Conservation (phyloP, 2,113 vertebrate species). For the Campylomormyrus tamandua region DNA sequence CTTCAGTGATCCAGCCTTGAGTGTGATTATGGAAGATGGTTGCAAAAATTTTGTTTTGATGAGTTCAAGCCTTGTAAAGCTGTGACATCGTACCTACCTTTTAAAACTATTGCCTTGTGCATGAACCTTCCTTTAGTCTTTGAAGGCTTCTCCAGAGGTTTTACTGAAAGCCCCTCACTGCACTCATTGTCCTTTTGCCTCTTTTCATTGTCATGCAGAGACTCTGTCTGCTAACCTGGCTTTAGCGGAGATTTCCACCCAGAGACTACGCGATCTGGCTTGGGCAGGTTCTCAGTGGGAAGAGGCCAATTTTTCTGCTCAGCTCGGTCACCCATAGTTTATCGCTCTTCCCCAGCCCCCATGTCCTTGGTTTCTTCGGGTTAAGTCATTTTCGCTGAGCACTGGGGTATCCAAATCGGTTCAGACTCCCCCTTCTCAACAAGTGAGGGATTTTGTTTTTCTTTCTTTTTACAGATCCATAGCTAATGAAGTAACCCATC, state of each 20-base stretch:
- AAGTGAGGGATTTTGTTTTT: slow-evolving; percentile 24
- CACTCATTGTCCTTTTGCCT: not conserved
- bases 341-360: slow-evolving; percentile 24
- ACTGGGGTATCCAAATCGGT: slow-evolving; percentile 8
- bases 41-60: not conserved
- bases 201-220: not conserved
- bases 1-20: not conserved
- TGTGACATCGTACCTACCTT: not conserved
- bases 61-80: not conserved
- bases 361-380: slow-evolving; percentile 18
- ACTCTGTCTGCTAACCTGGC: not conserved
- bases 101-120: not conserved
- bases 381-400: slow-evolving; percentile 21
- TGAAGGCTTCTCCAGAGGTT: slow-evolving; percentile 12
- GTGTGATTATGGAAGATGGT: not conserved
- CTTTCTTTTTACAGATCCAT: slow-evolving; percentile 16
- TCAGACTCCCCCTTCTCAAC: slow-evolving; percentile 14
- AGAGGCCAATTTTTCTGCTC: slow-evolving; percentile 22
- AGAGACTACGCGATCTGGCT: slow-evolving; percentile 9
- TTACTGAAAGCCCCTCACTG: not conserved
- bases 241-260: slow-evolving; percentile 1
- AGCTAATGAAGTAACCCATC: slow-evolving; percentile 35
- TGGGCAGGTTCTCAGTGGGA: slow-evolving; percentile 16
- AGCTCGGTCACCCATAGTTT: slow-evolving; percentile 29
- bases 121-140: slow-evolving; percentile 2